A percentile compares a stretch with the other conserved stretches of the same genome.
Evolutionary conservation across 2,888 invertebrate species (phyloP).

Genomic region (Agapostemon virescens): DNA sequence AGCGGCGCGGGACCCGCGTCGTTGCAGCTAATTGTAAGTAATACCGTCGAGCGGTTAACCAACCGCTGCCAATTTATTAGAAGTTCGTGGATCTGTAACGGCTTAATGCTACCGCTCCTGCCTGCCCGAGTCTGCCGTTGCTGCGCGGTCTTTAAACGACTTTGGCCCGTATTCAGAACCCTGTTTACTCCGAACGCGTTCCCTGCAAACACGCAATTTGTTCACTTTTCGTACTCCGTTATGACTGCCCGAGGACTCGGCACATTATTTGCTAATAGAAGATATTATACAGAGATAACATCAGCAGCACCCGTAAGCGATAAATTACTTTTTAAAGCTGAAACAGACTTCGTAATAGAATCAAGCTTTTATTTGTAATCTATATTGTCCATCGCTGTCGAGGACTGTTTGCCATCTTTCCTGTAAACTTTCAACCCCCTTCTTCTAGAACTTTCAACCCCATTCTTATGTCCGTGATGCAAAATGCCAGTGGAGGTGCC

Average conservation of each 20-base stretch:
- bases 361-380: too few relatives aligned
- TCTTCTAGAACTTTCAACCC: too few relatives aligned
- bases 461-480: too few relatives aligned
- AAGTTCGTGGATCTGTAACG: slow-evolving; percentile 57
- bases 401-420: too few relatives aligned
- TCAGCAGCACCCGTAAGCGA: too few relatives aligned
- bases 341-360: too few relatives aligned
- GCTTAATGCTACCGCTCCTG: slow-evolving; percentile 28
- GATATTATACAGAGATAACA: too few relatives aligned
- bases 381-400: too few relatives aligned
- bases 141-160: slow-evolving; percentile 54
- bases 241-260: background rate
- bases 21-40: slow-evolving; percentile 55
- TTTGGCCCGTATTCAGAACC: slow-evolving; percentile 55
- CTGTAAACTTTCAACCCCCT: too few relatives aligned
- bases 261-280: too few relatives aligned
- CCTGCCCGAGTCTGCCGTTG: background rate
- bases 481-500: too few relatives aligned
- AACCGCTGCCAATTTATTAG: slow-evolving; percentile 52
- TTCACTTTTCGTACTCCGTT: background rate
- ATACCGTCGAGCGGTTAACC: slow-evolving; percentile 50
- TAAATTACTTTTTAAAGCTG: too few relatives aligned
- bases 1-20: slow-evolving; percentile 35
- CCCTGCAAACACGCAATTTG: background rate
- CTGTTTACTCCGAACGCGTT: slow-evolving; percentile 17